Evolutionary conservation across 2,113 vertebrate species (phyloP).

Genomic region (Saiga tatarica): DNA sequence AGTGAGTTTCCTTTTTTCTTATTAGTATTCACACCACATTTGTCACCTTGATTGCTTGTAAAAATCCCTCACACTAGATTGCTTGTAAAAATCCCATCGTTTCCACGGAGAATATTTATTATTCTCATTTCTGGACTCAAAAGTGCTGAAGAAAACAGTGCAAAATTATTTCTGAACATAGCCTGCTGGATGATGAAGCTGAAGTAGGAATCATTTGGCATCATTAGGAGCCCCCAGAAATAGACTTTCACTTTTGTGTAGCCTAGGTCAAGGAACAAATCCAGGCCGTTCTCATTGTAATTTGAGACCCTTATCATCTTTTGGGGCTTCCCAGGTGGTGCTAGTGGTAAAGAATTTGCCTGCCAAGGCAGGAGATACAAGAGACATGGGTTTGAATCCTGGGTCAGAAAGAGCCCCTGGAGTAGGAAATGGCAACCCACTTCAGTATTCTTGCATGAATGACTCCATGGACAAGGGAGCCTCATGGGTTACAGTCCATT

Average conservation of each 20-base stretch:
- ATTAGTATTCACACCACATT: constrained; percentile 36
- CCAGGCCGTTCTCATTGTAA: neutral
- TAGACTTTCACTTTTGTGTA: neutral
- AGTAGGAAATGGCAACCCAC: neutral
- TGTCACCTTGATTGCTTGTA: constrained; percentile 41
- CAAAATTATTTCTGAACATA: constrained; percentile 1
- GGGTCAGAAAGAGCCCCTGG: neutral
- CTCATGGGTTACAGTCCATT: fast-evolving
- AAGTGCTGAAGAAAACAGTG: neutral
- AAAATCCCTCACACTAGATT: constrained; percentile 53
- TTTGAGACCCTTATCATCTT: neutral
- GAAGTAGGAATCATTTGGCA: neutral
- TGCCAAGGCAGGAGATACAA: neutral
- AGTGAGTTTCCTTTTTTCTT: constrained; percentile 8
- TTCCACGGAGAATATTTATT: constrained; percentile 57
- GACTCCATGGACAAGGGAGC: neutral
- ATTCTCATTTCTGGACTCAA: constrained; percentile 48
- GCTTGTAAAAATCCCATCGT: constrained; percentile 54
- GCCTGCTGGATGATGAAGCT: neutral
- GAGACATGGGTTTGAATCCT: neutral
- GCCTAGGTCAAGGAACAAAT: neutral
- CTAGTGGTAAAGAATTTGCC: neutral
- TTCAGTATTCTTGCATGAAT: neutral
- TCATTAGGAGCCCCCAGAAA: neutral
- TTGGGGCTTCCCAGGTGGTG: neutral